Conservation (phyloP, 2,113 vertebrate genomes). For the Microcebus lehilahytsara region DNA sequence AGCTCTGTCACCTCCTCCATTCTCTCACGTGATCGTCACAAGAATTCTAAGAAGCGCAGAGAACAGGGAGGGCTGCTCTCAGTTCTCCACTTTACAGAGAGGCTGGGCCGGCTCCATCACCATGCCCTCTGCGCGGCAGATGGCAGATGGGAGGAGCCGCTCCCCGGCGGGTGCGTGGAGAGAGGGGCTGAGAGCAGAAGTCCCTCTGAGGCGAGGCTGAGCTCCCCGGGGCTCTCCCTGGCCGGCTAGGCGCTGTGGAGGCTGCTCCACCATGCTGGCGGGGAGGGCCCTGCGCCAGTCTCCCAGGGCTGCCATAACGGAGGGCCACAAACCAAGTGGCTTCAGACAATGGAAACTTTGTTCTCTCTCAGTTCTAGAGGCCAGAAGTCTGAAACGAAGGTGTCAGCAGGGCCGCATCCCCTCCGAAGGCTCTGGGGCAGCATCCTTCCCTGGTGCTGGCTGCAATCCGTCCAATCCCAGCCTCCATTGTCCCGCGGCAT, state of each 20-base stretch:
- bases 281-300: background rate
- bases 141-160: background rate
- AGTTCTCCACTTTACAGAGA: background rate
- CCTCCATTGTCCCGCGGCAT: accelerated
- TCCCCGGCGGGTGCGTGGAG: background rate
- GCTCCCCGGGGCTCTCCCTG: background rate
- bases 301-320: background rate
- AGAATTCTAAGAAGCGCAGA: background rate
- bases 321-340: background rate
- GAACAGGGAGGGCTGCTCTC: too few species aligned
- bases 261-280: background rate
- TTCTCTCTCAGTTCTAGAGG: background rate
- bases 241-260: background rate
- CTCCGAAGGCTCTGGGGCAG: background rate
- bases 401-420: background rate
- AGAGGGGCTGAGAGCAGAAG: background rate
- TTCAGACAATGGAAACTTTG: background rate
- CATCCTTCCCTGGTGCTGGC: background rate
- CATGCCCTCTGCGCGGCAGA: background rate
- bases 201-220: background rate
- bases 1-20: background rate
- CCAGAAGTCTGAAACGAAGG: background rate
- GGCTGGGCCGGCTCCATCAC: background rate
- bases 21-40: background rate
- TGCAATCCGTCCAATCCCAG: accelerated